phyloP scores from a whole-genome alignment of 2,888 invertebrate genomes.

The Macaria liturata region DNA sequence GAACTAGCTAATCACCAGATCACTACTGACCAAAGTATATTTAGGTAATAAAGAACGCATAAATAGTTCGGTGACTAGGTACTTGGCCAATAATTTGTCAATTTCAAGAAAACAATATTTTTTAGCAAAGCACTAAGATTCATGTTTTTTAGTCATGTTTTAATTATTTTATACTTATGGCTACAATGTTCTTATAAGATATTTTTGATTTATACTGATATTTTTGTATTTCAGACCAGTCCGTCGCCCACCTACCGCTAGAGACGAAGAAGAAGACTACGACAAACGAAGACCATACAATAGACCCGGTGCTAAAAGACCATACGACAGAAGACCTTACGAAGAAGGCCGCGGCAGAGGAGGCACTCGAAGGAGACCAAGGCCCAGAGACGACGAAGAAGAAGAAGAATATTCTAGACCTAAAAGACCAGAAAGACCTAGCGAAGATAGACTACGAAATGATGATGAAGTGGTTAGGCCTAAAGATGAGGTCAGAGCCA shows the following conservation, averaged over 20 bases:
- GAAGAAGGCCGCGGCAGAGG: constrained; percentile 43
- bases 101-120: too few species aligned
- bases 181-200: too few species aligned
- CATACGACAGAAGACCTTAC: constrained; percentile 62
- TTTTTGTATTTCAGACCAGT: constrained; percentile 63
- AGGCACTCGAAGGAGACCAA: constrained; percentile 48
- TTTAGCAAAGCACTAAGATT: too few species aligned
- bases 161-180: too few species aligned
- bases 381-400: constrained; percentile 65
- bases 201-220: too few species aligned
- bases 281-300: constrained; percentile 20
- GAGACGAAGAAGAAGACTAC: constrained; percentile 66
- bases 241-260: constrained; percentile 55
- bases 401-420: constrained; percentile 43
- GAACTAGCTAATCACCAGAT: too few species aligned
- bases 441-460: constrained; percentile 59
- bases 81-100: too few species aligned
- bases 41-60: too few species aligned
- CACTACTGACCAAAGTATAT: too few species aligned
- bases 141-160: too few species aligned
- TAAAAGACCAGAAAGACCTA: constrained; percentile 40
- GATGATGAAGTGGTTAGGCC: constrained; percentile 29
- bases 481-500: constrained; percentile 28
- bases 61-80: too few species aligned
- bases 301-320: constrained; percentile 65